phyloP scores from a whole-genome alignment of 2,797 vertebrate species.

The Hemitrygon akajei region DNA sequence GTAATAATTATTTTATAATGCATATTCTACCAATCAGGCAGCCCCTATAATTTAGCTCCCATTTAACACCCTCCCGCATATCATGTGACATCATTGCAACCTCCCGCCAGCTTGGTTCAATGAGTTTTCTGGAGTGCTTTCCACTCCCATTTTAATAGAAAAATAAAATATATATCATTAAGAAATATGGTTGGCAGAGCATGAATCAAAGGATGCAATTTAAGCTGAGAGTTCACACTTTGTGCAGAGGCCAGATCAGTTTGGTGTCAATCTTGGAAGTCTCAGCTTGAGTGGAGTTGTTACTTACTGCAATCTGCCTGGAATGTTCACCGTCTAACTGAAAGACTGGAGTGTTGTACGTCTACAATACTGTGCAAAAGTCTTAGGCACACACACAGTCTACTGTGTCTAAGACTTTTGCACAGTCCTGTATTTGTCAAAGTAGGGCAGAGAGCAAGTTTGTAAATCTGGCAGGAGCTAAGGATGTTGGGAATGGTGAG shows the following conservation, averaged over 20 bases:
- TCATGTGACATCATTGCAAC: neutral
- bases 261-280: neutral
- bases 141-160: conserved; percentile 24
- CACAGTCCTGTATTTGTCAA: too few species aligned
- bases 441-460: too few species aligned
- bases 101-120: neutral
- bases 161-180: neutral
- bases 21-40: neutral
- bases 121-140: conserved; percentile 1
- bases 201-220: neutral
- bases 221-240: neutral
- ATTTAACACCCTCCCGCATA: neutral
- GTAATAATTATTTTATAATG: conserved; percentile 19
- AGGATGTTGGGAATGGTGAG: too few species aligned
- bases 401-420: too few species aligned
- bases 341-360: neutral
- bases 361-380: too few species aligned
- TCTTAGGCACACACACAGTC: too few species aligned
- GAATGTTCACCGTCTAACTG: neutral
- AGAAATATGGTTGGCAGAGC: neutral
- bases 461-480: too few species aligned
- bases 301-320: neutral
- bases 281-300: neutral
- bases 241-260: neutral
- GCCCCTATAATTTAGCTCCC: conserved; percentile 11